These are phyloP conservation scores for Ecliptopera silaceata DNA, from an alignment of 2,888 invertebrate genomes.

Conservation along the genomic window DNA sequence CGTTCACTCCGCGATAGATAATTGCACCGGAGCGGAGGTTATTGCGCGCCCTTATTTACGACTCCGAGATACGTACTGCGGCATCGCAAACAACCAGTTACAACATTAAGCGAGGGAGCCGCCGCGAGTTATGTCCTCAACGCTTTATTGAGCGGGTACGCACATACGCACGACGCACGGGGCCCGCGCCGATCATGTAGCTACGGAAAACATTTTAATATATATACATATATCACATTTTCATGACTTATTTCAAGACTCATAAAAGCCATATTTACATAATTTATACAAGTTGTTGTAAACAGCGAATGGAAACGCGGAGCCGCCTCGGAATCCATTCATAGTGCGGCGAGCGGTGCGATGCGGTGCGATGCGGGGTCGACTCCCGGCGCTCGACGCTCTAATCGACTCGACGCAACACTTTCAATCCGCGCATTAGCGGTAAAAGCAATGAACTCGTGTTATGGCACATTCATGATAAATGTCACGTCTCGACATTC, in stretches of 20 bases:
- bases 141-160: slow-evolving; percentile 22
- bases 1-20: background rate
- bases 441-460: slow-evolving; percentile 30
- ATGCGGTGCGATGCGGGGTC: background rate
- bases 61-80: slow-evolving; percentile 10
- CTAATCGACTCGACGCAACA: background rate
- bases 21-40: slow-evolving; percentile 23
- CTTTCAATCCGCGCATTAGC: slow-evolving; percentile 24
- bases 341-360: background rate
- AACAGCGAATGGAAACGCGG: slow-evolving; percentile 2
- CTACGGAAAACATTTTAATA: slow-evolving; percentile 21
- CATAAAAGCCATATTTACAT: slow-evolving; percentile 7
- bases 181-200: slow-evolving; percentile 10
- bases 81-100: slow-evolving; percentile 30
- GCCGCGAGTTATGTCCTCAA: slow-evolving; percentile 19
- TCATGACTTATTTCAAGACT: slow-evolving; percentile 10
- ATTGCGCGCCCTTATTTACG: slow-evolving; percentile 30
- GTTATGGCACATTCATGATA: slow-evolving; percentile 32
- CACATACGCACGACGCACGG: slow-evolving; percentile 5
- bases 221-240: slow-evolving; percentile 9
- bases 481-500: slow-evolving; percentile 49
- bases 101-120: slow-evolving; percentile 16
- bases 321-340: too few relatives aligned
- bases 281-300: slow-evolving; percentile 3
- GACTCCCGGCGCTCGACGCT: background rate